A percentile compares a stretch with the other conserved stretches of the same genome.
phyloP scores from a whole-genome alignment of 2,888 invertebrate species.

The Troglohyphantes excavatus region DNA sequence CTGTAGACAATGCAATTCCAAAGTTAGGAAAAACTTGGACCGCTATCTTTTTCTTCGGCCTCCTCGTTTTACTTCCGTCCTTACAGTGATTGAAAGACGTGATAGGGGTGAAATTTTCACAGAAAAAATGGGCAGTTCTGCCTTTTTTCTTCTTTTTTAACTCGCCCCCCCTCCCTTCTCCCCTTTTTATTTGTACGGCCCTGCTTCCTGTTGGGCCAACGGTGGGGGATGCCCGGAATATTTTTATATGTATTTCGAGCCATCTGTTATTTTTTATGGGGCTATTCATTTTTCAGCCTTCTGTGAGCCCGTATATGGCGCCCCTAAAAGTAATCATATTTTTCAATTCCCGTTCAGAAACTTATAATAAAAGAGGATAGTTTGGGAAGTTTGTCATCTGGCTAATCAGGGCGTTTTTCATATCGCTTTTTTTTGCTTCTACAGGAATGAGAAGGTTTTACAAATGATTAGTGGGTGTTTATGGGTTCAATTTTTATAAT shows the following conservation, averaged over 20 bases:
- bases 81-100: slow-evolving; percentile 63
- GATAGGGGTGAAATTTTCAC: slow-evolving; percentile 53
- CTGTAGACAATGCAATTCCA: slow-evolving; percentile 69
- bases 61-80: slow-evolving; percentile 28
- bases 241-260: slow-evolving; percentile 41
- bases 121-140: neutral
- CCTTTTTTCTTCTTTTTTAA: neutral
- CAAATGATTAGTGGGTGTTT: neutral
- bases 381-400: slow-evolving; percentile 8
- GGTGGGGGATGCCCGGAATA: neutral
- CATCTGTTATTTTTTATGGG: slow-evolving; percentile 57
- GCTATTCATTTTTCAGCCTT: slow-evolving; percentile 20
- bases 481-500: neutral
- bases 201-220: neutral
- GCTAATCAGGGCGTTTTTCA: neutral
- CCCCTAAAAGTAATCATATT: slow-evolving; percentile 52
- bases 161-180: neutral
- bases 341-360: slow-evolving; percentile 34
- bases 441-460: neutral
- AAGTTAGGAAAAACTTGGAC: slow-evolving; percentile 56
- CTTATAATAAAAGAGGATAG: neutral
- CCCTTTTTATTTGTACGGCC: neutral
- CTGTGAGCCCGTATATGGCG: neutral
- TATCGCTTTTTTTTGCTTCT: neutral
- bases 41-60: slow-evolving; percentile 28